Conservation (phyloP, 2,113 vertebrate species). For the Nibea albiflora region DNA sequence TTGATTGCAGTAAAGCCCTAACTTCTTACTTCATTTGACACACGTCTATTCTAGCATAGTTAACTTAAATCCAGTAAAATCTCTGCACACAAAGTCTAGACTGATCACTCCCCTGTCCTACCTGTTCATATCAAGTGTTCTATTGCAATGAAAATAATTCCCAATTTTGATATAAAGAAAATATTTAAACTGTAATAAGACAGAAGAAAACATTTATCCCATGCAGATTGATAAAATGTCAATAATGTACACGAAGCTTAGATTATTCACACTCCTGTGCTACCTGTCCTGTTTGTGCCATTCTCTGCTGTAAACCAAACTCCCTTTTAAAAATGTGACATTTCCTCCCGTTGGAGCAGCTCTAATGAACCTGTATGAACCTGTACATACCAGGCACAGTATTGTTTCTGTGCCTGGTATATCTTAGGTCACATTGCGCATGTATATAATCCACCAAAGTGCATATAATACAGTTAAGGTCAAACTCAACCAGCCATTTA, state of each 20-base stretch:
- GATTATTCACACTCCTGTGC: background rate
- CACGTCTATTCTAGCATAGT: background rate
- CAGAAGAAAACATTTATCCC: too few relatives aligned
- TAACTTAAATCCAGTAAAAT: rapidly evolving
- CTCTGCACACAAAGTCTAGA: too few relatives aligned
- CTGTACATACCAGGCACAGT: too few relatives aligned
- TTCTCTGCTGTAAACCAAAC: background rate
- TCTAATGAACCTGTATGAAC: background rate
- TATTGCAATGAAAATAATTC: background rate
- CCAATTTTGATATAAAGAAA: too few relatives aligned
- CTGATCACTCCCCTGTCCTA: background rate
- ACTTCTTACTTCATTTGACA: background rate
- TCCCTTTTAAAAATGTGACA: background rate
- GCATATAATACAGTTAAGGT: background rate
- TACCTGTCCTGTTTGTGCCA: background rate
- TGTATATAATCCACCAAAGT: background rate
- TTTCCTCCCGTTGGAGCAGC: background rate
- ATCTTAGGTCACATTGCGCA: background rate
- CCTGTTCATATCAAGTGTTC: background rate
- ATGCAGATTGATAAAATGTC: background rate
- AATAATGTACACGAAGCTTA: background rate
- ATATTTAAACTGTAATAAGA: background rate
- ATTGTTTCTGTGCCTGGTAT: background rate
- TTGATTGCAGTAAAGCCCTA: too few relatives aligned
- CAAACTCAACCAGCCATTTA: background rate